These are phyloP conservation scores for Iguana delicatissima DNA, from an alignment of 2,797 vertebrate species.

Conservation along the genomic window DNA sequence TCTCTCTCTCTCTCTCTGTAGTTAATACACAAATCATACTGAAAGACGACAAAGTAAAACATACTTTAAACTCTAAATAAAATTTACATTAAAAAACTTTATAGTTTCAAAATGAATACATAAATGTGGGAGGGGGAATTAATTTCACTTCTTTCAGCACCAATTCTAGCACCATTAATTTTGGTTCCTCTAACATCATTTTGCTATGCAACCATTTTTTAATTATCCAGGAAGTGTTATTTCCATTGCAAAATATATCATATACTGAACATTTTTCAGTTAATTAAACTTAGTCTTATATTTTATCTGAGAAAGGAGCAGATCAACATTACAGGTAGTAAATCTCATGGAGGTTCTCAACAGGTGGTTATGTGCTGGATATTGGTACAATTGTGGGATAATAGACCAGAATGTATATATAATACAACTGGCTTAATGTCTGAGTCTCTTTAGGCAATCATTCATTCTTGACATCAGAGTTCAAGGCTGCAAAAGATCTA, in stretches of 20 bases:
- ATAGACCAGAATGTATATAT: conserved; percentile 36
- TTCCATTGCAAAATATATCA: neutral
- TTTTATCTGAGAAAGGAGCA: conserved; percentile 47
- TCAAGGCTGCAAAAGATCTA: conserved; percentile 75
- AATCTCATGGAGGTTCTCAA: conserved; percentile 14
- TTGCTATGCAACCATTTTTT: neutral
- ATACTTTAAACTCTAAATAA: neutral
- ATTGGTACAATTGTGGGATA: conserved; percentile 49
- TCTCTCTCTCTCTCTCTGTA: no score
- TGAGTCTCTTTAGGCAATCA: conserved; percentile 61
- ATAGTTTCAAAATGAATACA: neutral
- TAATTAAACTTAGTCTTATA: conserved; percentile 43
- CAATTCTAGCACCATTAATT: neutral
- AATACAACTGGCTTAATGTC: conserved; percentile 21
- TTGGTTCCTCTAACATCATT: neutral
- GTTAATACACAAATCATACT: neutral
- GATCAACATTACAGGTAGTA: conserved; percentile 25
- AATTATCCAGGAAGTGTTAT: neutral
- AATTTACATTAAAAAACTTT: neutral
- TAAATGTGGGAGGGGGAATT: neutral
- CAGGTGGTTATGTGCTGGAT: neutral
- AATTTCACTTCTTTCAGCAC: neutral
- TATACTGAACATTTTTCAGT: conserved; percentile 32
- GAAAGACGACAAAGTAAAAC: neutral
- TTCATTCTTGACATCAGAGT: conserved; percentile 61